A percentile compares a stretch with the other conserved stretches of the same genome.
Evolutionary conservation across 2,888 invertebrate species (phyloP).

Genomic region (Folsomia candida): DNA sequence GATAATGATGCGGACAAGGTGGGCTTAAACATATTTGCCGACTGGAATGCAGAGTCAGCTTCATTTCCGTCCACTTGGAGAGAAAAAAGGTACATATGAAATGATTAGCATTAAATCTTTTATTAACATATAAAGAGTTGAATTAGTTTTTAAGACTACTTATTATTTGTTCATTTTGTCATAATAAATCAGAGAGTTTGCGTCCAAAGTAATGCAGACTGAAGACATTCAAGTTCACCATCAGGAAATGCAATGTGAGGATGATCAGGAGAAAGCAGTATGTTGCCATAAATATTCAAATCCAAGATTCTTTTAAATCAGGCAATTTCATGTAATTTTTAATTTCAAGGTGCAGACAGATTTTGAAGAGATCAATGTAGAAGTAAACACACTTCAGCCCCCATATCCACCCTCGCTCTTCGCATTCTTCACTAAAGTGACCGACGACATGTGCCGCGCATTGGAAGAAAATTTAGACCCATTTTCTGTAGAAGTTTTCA

Average conservation of each 20-base stretch:
- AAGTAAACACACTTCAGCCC: neutral
- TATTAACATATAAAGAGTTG: neutral
- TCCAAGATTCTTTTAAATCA: too few relatives aligned
- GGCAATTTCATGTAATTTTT: too few relatives aligned
- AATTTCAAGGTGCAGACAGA: conserved; percentile 7
- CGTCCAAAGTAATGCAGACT: neutral
- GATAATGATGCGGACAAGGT: too few relatives aligned
- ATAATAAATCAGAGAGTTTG: neutral
- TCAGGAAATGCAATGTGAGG: neutral
- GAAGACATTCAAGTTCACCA: neutral
- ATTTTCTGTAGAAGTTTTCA: conserved; percentile 38
- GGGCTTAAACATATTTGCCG: too few relatives aligned
- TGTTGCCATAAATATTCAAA: neutral
- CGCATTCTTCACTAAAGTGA: conserved; percentile 47
- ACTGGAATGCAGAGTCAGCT: conserved; percentile 16
- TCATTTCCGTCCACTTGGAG: conserved; percentile 38
- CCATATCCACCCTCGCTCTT: conserved; percentile 47
- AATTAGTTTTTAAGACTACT: too few relatives aligned
- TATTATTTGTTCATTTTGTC: too few relatives aligned
- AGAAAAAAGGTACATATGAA: conserved; percentile 29
- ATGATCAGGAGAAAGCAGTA: neutral
- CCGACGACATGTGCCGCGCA: conserved; percentile 41
- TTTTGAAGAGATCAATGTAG: conserved; percentile 4
- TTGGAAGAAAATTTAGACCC: conserved; percentile 45
- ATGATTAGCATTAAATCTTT: neutral